phyloP scores from a whole-genome alignment of 2,113 vertebrate species.

The Mesitornis unicolor region DNA sequence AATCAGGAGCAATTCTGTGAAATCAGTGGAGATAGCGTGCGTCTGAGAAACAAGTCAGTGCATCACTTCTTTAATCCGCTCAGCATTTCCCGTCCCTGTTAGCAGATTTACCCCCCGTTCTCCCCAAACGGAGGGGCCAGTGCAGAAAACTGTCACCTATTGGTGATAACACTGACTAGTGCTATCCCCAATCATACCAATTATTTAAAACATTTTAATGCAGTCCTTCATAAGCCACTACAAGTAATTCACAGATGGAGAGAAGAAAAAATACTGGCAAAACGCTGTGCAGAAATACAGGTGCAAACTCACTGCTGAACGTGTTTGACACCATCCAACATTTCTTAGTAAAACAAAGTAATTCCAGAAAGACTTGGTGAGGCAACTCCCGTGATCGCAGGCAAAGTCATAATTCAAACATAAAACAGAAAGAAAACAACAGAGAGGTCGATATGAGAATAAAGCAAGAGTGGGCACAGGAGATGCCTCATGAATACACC shows the following conservation, averaged over 20 bases:
- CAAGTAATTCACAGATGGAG: background rate
- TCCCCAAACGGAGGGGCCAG: background rate
- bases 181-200: background rate
- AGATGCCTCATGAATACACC: background rate
- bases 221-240: background rate
- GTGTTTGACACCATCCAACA: background rate
- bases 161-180: background rate
- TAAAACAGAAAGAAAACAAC: background rate
- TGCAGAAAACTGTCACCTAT: background rate
- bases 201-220: background rate
- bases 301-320: background rate
- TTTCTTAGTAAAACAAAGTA: background rate
- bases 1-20: background rate
- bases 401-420: background rate
- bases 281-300: background rate
- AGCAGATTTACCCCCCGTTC: background rate
- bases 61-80: background rate
- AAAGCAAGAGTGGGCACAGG: background rate
- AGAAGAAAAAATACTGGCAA: background rate
- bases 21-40: background rate
- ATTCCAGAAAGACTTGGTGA: background rate
- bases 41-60: background rate
- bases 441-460: background rate
- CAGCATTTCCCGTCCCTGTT: background rate
- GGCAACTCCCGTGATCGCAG: background rate